A percentile compares a stretch with the other conserved stretches of the same genome.
Conservation (phyloP, 2,888 invertebrate species). For the Rapana venosa region DNA sequence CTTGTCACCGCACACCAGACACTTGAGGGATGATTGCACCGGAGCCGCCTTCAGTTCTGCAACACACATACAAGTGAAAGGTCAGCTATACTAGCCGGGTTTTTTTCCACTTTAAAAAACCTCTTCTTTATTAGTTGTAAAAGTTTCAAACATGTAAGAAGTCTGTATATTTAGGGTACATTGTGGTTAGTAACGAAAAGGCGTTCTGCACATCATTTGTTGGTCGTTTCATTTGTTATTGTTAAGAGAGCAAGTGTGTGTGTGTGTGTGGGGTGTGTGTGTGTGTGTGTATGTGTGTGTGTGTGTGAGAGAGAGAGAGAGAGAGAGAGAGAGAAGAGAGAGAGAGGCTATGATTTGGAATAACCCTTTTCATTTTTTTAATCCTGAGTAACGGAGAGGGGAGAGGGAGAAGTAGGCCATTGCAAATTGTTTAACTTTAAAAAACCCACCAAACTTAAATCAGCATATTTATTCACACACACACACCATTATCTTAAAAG, state of each 20-base stretch:
- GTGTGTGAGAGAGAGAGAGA: neutral
- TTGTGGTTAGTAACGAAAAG: neutral
- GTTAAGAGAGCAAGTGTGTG: neutral
- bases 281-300: too few relatives aligned
- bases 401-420: neutral
- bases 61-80: neutral
- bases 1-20: slow-evolving; percentile 77
- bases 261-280: too few relatives aligned
- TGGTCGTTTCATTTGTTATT: neutral
- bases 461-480: neutral
- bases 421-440: neutral
- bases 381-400: neutral
- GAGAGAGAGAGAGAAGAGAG: slow-evolving; percentile 18
- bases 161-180: neutral
- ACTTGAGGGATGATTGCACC: slow-evolving; percentile 66
- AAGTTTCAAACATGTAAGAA: too few relatives aligned
- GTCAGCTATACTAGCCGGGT: too few relatives aligned
- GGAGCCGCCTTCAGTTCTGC: slow-evolving; percentile 40
- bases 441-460: neutral
- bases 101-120: too few relatives aligned
- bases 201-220: neutral
- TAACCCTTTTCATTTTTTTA: neutral
- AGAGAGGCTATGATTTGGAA: neutral
- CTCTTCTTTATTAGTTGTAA: too few relatives aligned
- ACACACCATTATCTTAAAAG: neutral